Evolutionary conservation across 2,113 vertebrate species (phyloP).

Genomic region (Phyllostomus hastatus): DNA sequence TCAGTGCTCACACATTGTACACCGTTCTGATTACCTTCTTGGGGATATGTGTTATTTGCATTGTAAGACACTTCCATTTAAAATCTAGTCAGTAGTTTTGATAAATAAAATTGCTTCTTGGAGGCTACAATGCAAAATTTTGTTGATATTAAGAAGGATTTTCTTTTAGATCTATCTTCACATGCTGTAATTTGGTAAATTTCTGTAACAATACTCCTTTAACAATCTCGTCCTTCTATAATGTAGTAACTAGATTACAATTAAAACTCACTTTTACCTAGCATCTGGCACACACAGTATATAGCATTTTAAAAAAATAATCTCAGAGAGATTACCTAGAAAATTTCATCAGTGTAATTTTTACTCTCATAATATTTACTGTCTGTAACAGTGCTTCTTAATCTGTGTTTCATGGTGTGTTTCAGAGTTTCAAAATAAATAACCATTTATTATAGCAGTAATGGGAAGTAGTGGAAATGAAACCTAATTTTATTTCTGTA

Average conservation of each 20-base stretch:
- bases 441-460: background rate
- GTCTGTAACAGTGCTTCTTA: background rate
- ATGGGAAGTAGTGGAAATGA: background rate
- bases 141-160: conserved; percentile 19
- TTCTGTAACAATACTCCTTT: background rate
- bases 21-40: conserved; percentile 29
- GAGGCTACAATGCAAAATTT: conserved; percentile 24
- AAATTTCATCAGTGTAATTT: background rate
- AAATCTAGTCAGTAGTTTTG: background rate
- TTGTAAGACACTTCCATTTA: conserved; percentile 48
- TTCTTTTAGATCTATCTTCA: conserved; percentile 41
- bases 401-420: background rate
- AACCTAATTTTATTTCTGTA: conserved; percentile 33
- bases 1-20: conserved; percentile 39
- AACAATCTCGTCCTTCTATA: background rate
- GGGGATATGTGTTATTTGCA: conserved; percentile 54
- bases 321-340: conserved; percentile 4
- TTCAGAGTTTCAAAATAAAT: conserved; percentile 10
- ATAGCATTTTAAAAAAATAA: conserved; percentile 51
- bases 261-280: conserved; percentile 2
- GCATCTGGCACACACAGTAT: background rate
- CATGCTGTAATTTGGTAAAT: conserved; percentile 40
- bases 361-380: background rate
- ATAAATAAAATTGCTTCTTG: background rate
- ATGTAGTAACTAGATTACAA: conserved; percentile 32